Base-by-base conservation (phyloP, 2,797 vertebrate genomes). In the Notoglanidium macrostoma region DNA sequence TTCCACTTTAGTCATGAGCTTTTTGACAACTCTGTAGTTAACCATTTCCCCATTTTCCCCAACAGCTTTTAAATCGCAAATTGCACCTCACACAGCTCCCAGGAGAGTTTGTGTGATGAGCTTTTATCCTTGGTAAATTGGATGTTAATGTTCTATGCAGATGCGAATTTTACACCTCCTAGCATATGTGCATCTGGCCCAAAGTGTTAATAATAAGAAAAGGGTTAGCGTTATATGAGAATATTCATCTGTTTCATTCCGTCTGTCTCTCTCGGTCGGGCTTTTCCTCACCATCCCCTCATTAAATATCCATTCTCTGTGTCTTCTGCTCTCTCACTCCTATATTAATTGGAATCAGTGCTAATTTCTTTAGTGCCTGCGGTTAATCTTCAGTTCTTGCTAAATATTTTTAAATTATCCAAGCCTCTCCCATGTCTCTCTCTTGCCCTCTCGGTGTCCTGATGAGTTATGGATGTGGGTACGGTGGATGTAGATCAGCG, bases 291-390 rank as follows among this genome's bases (percentile, higher is more conserved):
- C 49, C 35, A 26, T 68, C 49, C 29, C 23, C 32, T 19, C 23
- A 55, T 55, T 78, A 78, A 78, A 57, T 55, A 15, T 78, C 77
- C 55, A 80, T 35, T 85, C 19, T 85, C 19, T 57, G 15, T 77
- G 59, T 76, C 51, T n/a, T 46, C 49, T 72, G 40, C 82, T 51
- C 87, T 70, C 67, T 73, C 67, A 54, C 90, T 92, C 92, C 88
- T 87, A 86, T 93, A 93, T 92, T 95, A 94, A 94, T 94, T 94
- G 91, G 91, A 94, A 94, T 93, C 90, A 88, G 88, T 92, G 88
- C 89, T 94, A 93, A 95, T 94, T 95, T 92, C 91, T 93, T 93
- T 93, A 94, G 93, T 87, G 93, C 91, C 92, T 93, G 92, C 90
- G 89, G 93, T 94, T 93, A 93, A 94, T 95, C 94, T 94, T 94